Evolutionary conservation across 2,797 vertebrate genomes (phyloP).

Genomic region (Chelon auratus): DNA sequence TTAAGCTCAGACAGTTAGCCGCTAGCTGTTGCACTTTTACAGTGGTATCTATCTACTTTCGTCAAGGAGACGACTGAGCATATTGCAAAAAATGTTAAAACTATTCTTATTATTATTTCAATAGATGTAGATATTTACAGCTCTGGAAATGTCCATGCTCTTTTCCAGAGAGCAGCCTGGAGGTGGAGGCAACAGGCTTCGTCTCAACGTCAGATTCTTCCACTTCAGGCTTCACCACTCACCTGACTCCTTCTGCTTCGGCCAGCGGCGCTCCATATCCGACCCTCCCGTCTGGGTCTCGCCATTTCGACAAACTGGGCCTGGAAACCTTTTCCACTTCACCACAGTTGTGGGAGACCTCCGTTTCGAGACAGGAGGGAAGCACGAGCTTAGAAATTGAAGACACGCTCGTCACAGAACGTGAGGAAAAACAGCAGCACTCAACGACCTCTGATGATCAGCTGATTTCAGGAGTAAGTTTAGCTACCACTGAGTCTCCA

Average conservation of each 20-base stretch:
- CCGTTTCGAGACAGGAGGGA: conserved; percentile 66
- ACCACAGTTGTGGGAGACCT: conserved; percentile 52
- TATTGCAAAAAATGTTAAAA: neutral
- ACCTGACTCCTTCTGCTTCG: conserved; percentile 17
- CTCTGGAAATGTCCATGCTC: conserved; percentile 6
- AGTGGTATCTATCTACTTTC: neutral
- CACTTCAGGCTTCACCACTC: conserved; percentile 23
- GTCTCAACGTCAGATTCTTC: conserved; percentile 39
- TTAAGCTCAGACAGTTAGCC: neutral
- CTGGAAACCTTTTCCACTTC: conserved; percentile 45
- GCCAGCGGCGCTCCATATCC: conserved; percentile 13
- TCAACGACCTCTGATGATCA: conserved; percentile 32
- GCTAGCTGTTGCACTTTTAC: neutral
- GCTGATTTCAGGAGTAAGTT: conserved; percentile 34
- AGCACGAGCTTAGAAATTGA: conserved; percentile 69
- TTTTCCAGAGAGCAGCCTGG: conserved; percentile 66
- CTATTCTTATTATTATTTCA: neutral
- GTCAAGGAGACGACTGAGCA: neutral
- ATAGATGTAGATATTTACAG: neutral
- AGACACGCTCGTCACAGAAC: conserved; percentile 50
- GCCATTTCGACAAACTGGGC: conserved; percentile 25
- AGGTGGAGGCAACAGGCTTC: conserved; percentile 8
- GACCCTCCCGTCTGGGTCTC: conserved; percentile 25
- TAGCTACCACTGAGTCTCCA: conserved; percentile 46
- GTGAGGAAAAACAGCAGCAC: conserved; percentile 49